Conservation (phyloP, 2,888 invertebrate genomes). For the Apodemia hepburni region DNA sequence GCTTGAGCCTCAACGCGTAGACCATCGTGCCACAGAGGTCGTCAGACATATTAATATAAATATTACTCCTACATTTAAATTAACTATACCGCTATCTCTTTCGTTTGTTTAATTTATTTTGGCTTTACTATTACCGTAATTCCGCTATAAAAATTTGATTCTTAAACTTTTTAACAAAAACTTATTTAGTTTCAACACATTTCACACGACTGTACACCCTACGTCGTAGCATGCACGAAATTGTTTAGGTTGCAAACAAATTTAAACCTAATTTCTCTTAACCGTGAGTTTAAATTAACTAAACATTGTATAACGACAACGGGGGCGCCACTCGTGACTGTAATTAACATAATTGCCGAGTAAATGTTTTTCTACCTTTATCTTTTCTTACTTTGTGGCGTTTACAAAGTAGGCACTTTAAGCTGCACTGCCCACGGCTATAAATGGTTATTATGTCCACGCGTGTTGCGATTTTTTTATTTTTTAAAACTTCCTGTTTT, state of each 20-base stretch:
- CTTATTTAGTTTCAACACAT: constrained; percentile 1
- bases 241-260: constrained; percentile 16
- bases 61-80: too few relatives aligned
- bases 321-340: constrained; percentile 32
- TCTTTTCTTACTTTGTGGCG: constrained; percentile 43
- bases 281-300: constrained; percentile 31
- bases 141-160: background rate
- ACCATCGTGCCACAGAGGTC: too few relatives aligned
- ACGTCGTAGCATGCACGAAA: constrained; percentile 1
- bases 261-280: constrained; percentile 26
- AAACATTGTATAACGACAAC: constrained; percentile 27
- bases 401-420: constrained; percentile 41
- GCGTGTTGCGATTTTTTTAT: constrained; percentile 20
- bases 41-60: too few relatives aligned
- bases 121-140: background rate
- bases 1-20: too few relatives aligned
- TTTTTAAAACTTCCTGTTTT: background rate
- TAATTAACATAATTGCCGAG: constrained; percentile 55
- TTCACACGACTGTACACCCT: constrained; percentile 12
- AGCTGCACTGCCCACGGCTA: constrained; percentile 31
- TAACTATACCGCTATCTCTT: too few relatives aligned
- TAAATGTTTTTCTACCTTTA: constrained; percentile 52
- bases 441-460: constrained; percentile 34
- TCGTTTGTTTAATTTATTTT: too few relatives aligned
- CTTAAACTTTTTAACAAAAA: background rate